These are phyloP conservation scores for Halisarca cf. caerulea DNA, from an alignment of 37 sponge, comb jelly and placozoan species.

Conservation along the genomic window DNA sequence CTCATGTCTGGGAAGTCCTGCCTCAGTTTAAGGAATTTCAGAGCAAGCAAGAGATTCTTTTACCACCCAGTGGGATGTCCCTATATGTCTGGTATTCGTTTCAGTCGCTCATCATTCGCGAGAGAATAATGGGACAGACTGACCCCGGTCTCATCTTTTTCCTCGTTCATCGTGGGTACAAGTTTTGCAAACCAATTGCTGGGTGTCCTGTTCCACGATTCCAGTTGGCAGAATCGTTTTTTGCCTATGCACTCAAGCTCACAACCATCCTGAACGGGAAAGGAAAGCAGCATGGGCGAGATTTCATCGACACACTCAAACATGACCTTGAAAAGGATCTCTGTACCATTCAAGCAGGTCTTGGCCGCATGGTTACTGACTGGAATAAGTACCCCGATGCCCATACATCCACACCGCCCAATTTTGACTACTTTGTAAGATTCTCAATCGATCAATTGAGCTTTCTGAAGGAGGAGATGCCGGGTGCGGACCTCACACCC, in stretches of 20 bases:
- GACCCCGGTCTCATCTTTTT: conserved; percentile 80
- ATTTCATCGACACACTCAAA: conserved; percentile 40
- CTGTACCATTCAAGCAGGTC: conserved; percentile 57
- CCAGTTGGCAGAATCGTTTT: background rate
- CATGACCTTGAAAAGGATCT: conserved; percentile 78
- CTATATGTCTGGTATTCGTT: conserved; percentile 47
- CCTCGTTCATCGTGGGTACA: conserved; percentile 17
- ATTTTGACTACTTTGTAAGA: conserved; percentile 46
- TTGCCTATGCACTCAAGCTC: conserved; percentile 4
- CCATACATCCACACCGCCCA: conserved; percentile 19
- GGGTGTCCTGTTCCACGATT: conserved; percentile 20
- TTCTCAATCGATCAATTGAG: conserved; percentile 67
- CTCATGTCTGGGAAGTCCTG: conserved; percentile 19
- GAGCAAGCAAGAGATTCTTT: conserved; percentile 28
- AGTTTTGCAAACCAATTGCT: conserved; percentile 12
- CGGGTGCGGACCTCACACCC: conserved; percentile 38
- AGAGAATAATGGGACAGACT: conserved; percentile 74
- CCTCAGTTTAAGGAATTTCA: conserved; percentile 57
- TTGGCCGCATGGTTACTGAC: conserved; percentile 58
- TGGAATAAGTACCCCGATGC: conserved; percentile 32
- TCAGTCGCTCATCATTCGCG: conserved; percentile 79
- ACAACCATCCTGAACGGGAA: conserved; percentile 13
- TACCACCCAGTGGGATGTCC: background rate
- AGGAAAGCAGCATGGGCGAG: conserved; percentile 5
- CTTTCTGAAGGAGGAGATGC: conserved; percentile 48